Base-by-base conservation (phyloP, 2,888 invertebrate species). In the Pocota personata region DNA sequence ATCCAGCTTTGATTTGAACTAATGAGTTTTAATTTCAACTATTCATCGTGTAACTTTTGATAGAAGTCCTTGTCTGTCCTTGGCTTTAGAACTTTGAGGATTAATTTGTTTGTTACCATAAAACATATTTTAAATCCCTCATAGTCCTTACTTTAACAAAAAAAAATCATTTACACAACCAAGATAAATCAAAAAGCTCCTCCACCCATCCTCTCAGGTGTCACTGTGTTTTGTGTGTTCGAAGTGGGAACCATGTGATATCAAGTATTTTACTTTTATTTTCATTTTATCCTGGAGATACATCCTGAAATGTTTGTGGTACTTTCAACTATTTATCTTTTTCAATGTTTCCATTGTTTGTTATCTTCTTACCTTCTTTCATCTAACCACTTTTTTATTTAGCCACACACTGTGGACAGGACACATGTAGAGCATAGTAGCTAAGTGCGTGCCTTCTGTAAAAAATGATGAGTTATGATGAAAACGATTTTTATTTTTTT, bases 381-480 rank as follows among this genome's bases (percentile, higher is more conserved):
- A n/a, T 14, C 8, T 30, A 24, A 14, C 16, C 46, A 37, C 27
- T 8, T 19, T 79, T 66, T 37, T 58, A 3, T 32, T 37, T 14
- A 57, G 7, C 12, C 8, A 67, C 37, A 69, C 19, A 32, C 16
- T 37, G 50, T 43, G 64, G 30, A 27, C 46, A 46, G 64, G 30
- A 27, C 46, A 46, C 27, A 35, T 5, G 48, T 32, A 19, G 35
- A 50, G 52, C 27, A 35, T 46, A 30, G 35, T 46, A n/a, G n/a
- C n/a, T n/a, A 40, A 75, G 62, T 80, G 80, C 80, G 67, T 75
- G 62, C 27, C 12, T 37, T 57, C 48, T 55, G 21, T 55, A 37
- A 24, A 43, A 78, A 72, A 78, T 60, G 60, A 78, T 78, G 72
- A 83, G 73, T 83, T 72, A 78, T 83, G 82, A 83, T 83, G 82